Conservation (phyloP, 2,113 vertebrate species). For the Ivindomyrus marchei region DNA sequence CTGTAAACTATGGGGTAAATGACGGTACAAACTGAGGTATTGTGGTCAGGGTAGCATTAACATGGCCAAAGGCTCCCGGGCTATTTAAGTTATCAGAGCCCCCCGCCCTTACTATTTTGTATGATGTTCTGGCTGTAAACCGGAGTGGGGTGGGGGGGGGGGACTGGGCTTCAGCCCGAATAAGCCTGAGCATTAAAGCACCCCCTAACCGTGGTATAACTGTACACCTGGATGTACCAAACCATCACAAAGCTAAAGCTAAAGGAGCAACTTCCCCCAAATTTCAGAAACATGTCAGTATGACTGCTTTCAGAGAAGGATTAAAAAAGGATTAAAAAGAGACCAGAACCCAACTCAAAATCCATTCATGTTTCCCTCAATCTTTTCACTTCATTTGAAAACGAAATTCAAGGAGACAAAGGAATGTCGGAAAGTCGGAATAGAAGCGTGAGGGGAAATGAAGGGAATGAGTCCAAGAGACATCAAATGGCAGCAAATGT, state of each 20-base stretch:
- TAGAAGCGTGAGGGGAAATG: background rate
- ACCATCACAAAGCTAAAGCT: background rate
- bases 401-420: conserved; percentile 14
- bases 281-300: background rate
- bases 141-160: background rate
- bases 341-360: background rate
- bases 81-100: background rate
- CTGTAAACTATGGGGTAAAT: background rate
- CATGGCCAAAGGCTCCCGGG: background rate
- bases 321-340: background rate
- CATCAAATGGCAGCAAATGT: background rate
- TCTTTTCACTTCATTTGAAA: conserved; percentile 25
- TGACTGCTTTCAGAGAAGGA: background rate
- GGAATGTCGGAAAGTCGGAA: background rate
- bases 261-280: background rate
- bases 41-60: background rate
- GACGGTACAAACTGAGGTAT: background rate
- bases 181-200: background rate
- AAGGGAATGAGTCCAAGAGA: conserved; percentile 14
- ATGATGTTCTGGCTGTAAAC: background rate
- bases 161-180: too few species aligned
- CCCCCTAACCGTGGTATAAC: background rate
- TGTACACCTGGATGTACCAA: background rate
- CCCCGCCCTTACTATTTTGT: background rate
- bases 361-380: background rate